Evolutionary conservation across 2,797 vertebrate genomes (phyloP), one percentile per base, ranked within the genome.

Genomic region (Fistularia tabacaria): DNA sequence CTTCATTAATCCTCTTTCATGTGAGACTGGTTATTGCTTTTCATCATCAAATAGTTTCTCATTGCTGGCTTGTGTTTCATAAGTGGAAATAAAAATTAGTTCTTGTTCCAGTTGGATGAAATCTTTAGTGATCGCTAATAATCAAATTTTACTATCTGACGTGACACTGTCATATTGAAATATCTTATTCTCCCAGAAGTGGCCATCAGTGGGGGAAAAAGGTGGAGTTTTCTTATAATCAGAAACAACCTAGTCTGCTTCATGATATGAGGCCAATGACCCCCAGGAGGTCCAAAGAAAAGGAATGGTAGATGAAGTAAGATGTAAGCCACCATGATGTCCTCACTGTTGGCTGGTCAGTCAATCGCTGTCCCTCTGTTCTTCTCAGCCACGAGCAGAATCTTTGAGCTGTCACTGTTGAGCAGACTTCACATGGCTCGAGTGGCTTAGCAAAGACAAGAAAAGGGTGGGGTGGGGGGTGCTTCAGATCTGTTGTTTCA

Each of bases 391-490:
- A 56, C 73, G 72, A 55, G 76, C 61, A 41, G 69, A 71, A 66
- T 77, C 81, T 85, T 84, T 83, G 85, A 86, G 77, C 71, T 73
- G 79, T 79, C 76, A 72, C 66, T 78, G 77, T 81, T 64, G 46
- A 25, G 62, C 73, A 56, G 74, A 77, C 77, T 83, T 87, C 76
- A 85, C 73, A 82, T 75, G 65, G 80, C 69, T 77, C 57, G 69
- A 75, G 70, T 81, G 57, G 64, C 46, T 40, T 66, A 3, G 59
- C 69, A 74, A 77, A 80, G 74, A 77, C 66, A 59, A 82, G 63
- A 74, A 79, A 79, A 54, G 50, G 65, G 36, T 57, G 47, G 64
- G 56, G 13, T 44, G 10, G 59, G 53, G 43, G 57, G 15, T 36
- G 40, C 57, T 70, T 84, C 53, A 76, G 66, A 83, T 83, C 53